Conservation (phyloP, 2,113 vertebrate genomes). For the Oreochromis aureus region DNA sequence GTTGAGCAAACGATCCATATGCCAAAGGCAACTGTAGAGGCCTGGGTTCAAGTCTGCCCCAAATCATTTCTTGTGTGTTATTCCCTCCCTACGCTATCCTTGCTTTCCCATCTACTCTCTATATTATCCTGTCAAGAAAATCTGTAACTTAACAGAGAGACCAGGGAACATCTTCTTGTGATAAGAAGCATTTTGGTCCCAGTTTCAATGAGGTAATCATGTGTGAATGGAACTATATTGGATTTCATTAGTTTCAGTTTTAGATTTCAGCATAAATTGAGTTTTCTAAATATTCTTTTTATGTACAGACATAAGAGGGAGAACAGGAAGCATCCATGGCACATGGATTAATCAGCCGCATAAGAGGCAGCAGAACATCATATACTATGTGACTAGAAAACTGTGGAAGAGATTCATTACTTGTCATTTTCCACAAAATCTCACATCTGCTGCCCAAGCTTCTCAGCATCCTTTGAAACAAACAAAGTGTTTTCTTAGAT, state of each 20-base stretch:
- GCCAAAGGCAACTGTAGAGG: background rate
- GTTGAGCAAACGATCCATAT: background rate
- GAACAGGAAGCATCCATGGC: background rate
- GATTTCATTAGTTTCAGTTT: background rate
- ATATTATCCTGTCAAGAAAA: background rate
- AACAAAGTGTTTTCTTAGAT: conserved; percentile 3
- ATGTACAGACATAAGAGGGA: background rate
- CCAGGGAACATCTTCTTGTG: background rate
- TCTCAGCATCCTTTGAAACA: conserved; percentile 21
- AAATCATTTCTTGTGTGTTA: background rate
- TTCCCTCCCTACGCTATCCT: background rate
- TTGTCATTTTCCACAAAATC: conserved; percentile 25
- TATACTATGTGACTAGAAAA: background rate
- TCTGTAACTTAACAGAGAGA: background rate
- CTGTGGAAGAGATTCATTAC: conserved; percentile 15
- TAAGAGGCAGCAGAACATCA: background rate
- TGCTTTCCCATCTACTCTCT: background rate
- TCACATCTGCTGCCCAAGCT: conserved; percentile 26
- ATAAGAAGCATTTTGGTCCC: background rate
- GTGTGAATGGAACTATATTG: background rate
- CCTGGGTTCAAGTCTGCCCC: background rate
- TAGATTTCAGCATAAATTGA: background rate
- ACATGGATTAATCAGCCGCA: background rate
- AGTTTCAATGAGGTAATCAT: background rate
- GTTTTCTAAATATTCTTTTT: background rate